phyloP scores from a whole-genome alignment of 2,797 vertebrate species.

The Scyliorhinus canicula region DNA sequence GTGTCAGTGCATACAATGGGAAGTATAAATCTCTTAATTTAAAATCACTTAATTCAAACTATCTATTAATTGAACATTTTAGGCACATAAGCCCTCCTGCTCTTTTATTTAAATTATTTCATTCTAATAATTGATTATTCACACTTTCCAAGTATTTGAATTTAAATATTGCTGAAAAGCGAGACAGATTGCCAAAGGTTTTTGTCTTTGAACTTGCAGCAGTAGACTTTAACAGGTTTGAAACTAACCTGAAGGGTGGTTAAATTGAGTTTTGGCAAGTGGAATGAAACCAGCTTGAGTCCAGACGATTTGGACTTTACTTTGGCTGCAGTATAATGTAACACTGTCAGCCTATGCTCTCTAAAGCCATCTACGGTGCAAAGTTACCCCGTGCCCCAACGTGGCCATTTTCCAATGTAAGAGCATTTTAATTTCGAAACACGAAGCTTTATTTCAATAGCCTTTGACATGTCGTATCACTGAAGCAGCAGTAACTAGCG shows the following conservation, averaged over 20 bases:
- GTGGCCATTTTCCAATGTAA: not conserved
- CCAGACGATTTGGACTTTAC: not conserved
- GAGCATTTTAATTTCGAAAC: not conserved
- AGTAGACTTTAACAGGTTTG: not conserved
- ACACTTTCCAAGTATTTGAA: not conserved
- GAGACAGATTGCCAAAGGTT: not conserved
- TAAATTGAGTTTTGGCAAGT: not conserved
- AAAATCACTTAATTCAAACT: too few relatives aligned
- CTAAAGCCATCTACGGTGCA: not conserved
- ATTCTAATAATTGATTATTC: not conserved
- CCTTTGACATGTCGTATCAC: not conserved
- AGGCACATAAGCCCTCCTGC: too few relatives aligned
- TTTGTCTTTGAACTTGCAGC: not conserved
- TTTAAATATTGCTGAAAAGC: not conserved
- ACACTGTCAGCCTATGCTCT: not conserved
- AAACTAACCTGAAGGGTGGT: too few relatives aligned
- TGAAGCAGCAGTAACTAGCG: not conserved
- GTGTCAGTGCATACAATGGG: too few relatives aligned
- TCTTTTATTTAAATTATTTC: not conserved
- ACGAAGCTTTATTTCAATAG: not conserved
- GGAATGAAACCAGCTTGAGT: not conserved
- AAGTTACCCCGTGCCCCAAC: not conserved
- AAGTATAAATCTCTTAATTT: too few relatives aligned
- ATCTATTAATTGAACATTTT: too few relatives aligned
- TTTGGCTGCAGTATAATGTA: not conserved